Evolutionary conservation across 2,888 invertebrate genomes (phyloP).

Genomic region (Diplazon laetatorius): DNA sequence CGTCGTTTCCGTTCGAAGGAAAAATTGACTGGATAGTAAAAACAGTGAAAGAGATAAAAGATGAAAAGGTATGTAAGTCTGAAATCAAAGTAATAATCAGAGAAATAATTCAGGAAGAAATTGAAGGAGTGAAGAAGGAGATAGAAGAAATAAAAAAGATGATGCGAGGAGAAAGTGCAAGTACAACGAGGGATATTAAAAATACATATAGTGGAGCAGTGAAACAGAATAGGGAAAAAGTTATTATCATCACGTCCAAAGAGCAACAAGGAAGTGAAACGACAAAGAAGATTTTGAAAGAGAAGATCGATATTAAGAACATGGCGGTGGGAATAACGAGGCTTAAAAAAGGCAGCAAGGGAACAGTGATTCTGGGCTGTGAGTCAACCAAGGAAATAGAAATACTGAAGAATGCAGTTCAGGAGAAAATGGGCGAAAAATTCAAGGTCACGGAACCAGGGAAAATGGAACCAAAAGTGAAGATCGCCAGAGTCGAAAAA

Average conservation of each 20-base stretch:
- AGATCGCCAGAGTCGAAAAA: too few relatives aligned
- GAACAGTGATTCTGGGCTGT: conserved; percentile 34
- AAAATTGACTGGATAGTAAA: too few relatives aligned
- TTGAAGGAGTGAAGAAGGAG: too few relatives aligned
- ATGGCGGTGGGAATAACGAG: conserved; percentile 46
- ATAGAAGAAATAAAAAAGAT: too few relatives aligned
- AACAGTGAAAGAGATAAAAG: too few relatives aligned
- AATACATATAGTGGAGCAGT: too few relatives aligned
- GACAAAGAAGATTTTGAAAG: conserved; percentile 48
- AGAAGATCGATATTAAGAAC: conserved; percentile 49
- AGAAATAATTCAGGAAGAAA: too few relatives aligned
- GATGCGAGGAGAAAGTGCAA: too few relatives aligned
- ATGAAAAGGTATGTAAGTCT: too few relatives aligned
- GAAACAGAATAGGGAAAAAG: too few relatives aligned
- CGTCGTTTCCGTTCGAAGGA: too few relatives aligned
- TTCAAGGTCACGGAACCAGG: conserved; percentile 30
- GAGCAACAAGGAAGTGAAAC: conserved; percentile 53
- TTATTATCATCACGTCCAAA: conserved; percentile 50
- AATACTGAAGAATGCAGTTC: neutral
- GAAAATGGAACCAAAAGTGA: neutral
- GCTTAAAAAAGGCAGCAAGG: conserved; percentile 35
- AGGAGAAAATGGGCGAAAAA: conserved; percentile 1
- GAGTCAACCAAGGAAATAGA: conserved; percentile 17
- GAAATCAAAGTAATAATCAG: neutral
- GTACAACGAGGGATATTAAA: too few relatives aligned